Base-by-base conservation (phyloP, 2,888 invertebrate genomes). In the Lasioglossum villosulum region DNA sequence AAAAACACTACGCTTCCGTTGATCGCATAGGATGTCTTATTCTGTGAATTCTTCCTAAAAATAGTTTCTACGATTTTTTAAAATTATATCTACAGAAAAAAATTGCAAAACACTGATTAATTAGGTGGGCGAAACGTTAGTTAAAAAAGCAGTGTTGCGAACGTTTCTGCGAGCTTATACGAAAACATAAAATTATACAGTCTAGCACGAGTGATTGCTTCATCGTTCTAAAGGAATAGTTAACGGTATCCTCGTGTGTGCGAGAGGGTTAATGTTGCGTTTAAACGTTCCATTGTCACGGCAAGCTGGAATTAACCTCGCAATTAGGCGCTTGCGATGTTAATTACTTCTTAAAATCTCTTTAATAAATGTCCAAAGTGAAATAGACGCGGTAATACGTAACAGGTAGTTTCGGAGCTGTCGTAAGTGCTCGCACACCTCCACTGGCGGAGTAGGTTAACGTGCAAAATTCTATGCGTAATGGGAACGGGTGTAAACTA, bases 391-490 rank as follows among this genome's bases (percentile, higher is more conserved):
- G 19, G 34, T 16, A 48, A 68, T 14, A 68, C 66, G 59, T 39
- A 45, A 37, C n/a, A 73, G 30, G 23, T 37, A 66, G 34, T 66
- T 68, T 12, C 34, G 1, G 16, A 74, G 56, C 23, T 78, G 39
- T 68, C 42, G 82, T 23, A 56, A 78, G 48, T 23, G 68, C 68
- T 78, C 45, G 52, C 30, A 23, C n/a, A 74, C 34, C 78, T 82
- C 56, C 16, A 23, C 63, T 34, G 48, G 34, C 66, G 27, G 66
- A 68, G 66, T 78, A 73, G 79, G 68, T 82, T 82, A 74, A 79
- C 68, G 73, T 48, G 37, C 59, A 70, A 27, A 68, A 74, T 79
- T 45, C 56, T 56, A 42, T 70, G 52, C 45, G n/a, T 34, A 79
- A 45, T 42, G 56, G 48, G 48, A 82, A 59, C n/a, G 72, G 52